These are phyloP conservation scores for Salvelinus fontinalis DNA, from an alignment of 2,113 vertebrate genomes.

Conservation along the genomic window DNA sequence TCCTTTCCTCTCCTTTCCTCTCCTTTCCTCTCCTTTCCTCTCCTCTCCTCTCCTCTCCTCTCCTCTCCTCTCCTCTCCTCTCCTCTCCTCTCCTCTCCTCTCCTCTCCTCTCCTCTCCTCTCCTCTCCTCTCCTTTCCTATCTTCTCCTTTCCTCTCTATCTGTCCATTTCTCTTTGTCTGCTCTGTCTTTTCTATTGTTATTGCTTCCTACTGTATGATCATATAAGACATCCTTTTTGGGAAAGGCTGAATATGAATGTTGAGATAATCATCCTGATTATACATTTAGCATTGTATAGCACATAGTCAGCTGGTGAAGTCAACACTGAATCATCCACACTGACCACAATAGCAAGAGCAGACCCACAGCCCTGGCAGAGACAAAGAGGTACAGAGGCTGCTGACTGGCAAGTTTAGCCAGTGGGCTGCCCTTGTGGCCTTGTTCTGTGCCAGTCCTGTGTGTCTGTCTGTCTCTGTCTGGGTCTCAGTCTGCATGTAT, in stretches of 20 bases:
- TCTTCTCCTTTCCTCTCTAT: background rate
- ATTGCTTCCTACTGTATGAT: background rate
- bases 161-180: background rate
- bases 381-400: constrained; percentile 22
- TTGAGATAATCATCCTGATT: constrained; percentile 48
- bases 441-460: constrained; percentile 15
- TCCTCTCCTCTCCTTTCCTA: no score
- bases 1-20: constrained; percentile 3
- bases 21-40: background rate
- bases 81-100: background rate
- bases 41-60: background rate
- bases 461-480: background rate
- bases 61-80: background rate
- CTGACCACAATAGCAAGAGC: constrained; percentile 38
- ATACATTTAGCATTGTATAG: constrained; percentile 43
- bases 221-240: background rate
- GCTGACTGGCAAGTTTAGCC: constrained; percentile 29
- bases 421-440: constrained; percentile 4
- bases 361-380: constrained; percentile 33
- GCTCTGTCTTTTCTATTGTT: background rate
- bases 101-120: background rate
- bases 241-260: background rate
- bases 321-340: constrained; percentile 52
- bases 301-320: constrained; percentile 48
- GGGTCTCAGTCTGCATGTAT: constrained; percentile 13